Conservation (phyloP, 1,140 invertebrate genomes). For the Yoshiicerus persimilis region DNA sequence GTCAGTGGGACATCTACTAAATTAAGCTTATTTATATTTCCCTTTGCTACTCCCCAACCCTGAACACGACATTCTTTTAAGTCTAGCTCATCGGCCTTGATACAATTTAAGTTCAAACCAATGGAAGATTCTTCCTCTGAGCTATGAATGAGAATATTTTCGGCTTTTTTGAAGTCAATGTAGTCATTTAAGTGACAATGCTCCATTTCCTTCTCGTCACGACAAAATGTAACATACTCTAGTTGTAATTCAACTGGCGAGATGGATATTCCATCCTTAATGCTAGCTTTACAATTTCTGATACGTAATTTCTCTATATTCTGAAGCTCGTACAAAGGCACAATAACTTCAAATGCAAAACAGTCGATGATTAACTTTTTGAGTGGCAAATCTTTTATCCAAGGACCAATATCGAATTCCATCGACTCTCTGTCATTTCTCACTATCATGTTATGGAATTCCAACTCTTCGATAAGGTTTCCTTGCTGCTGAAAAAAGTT, state of each 20-base stretch:
- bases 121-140: background rate
- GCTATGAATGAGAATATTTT: background rate
- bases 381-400: background rate
- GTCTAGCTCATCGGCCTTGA: too few species aligned
- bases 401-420: background rate
- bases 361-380: background rate
- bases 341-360: background rate
- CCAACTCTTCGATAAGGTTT: background rate
- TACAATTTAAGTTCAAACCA: background rate
- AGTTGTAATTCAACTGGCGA: background rate
- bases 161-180: too few species aligned
- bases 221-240: background rate
- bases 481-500: background rate
- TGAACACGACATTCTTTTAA: too few species aligned
- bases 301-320: background rate
- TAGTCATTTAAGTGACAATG: background rate
- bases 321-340: background rate
- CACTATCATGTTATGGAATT: background rate
- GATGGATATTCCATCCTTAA: background rate
- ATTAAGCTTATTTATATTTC: background rate
- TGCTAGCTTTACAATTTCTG: background rate
- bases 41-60: too few species aligned
- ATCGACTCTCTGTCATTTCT: too few species aligned
- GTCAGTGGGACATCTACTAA: background rate
- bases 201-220: background rate